Base-by-base conservation (phyloP, 2,113 vertebrate species). In the Gallinago undulata region DNA sequence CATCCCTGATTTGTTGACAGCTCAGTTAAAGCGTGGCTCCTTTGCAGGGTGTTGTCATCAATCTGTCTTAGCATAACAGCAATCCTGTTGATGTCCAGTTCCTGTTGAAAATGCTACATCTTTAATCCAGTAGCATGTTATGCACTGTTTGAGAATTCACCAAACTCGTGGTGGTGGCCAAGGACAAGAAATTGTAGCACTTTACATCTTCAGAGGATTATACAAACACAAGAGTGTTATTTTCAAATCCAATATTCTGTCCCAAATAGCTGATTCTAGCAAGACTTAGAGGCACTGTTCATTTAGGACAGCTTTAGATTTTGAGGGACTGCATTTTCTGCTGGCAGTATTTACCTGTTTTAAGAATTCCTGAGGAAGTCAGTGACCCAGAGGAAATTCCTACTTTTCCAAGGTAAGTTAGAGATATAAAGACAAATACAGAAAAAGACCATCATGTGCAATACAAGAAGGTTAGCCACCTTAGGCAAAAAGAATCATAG, bases 21-120 rank as follows among this genome's bases (percentile, higher is more conserved):
- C 77, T 90, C 74, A 51, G 76, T 84, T 94, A 51, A 94, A 87
- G 31, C 30, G 43, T 85, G 63, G 7, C 53, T 91, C 37, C 87
- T 63, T 92, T 63, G 47, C 85, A 89, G 69, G 59, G 77, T 4
- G 1, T 67, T 91, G 66, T 91, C 68, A 70, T 85, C 5, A 0
- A 21, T 77, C 67, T 94, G 73, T 84, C 66, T 92, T 81, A 89
- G 37, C 63, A 51, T 55, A 75, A 35, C 59, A 76, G 27, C 43
- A 84, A 13, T 64, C 5, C 30, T 35, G 16, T 81, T 68, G 67
- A 37, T 55, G 22, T 63, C 55, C 39, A 70, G 6, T 90, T 90
- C 82, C 82, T 81, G 33, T 55, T 92, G 76, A 86, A 94, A 95
- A 51, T 3, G 1, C 53, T 93, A 2, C 11, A 2, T 91, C 84